Evolutionary conservation across 2,113 vertebrate species (phyloP), one percentile per base, ranked within the genome.

Genomic region (Lonchura striata): DNA sequence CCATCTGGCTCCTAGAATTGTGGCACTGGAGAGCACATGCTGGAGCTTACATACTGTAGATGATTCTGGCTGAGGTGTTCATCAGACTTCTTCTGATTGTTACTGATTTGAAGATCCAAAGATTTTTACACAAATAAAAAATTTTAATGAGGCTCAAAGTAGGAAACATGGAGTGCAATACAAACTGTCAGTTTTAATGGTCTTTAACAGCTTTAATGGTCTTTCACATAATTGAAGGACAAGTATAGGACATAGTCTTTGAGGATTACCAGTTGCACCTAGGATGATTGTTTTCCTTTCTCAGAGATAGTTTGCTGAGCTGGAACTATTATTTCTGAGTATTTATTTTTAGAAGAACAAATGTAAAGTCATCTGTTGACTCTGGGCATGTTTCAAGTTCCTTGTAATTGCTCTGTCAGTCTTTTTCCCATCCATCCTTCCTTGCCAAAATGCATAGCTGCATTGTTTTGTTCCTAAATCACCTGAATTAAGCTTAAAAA

Each of bases 301-400:
- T 85, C 88, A 71, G 83, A 86, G 80, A 25, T 39, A 79, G 42
- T 88, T 86, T 92, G 52, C 52, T 94, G 76, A 81, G 79, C 77
- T 86, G 83, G 33, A 94, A 78, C 47, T 63, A 64, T 92, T 95
- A 64, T 52, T 83, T 88, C 49, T 44, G 41, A 70, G 37, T 83
- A 76, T 94, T 95, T 95, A 81, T 91, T 95, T 92, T 95, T 82
- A 42, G 88, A 92, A 81, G 81, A 77, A 88, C 74, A 78, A 81
- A 84, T 70, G 80, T 92, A 86, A 81, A 86, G 94, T 92, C 76
- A 68, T 94, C 74, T 95, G 88, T 92, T 96, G 92, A 94, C 82
- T 92, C 75, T 90, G 88, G 88, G 79, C 60, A 27, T 88, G 56
- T 95, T 94, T 96, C 92, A 94, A 77, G 52, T 95, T 96, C 79